Percentiles rank a stretch among this genome's conserved stretches.
These are phyloP conservation scores for Zaprionus lachaisei DNA, from an alignment of 1,140 invertebrate genomes.

Conservation along the genomic window DNA sequence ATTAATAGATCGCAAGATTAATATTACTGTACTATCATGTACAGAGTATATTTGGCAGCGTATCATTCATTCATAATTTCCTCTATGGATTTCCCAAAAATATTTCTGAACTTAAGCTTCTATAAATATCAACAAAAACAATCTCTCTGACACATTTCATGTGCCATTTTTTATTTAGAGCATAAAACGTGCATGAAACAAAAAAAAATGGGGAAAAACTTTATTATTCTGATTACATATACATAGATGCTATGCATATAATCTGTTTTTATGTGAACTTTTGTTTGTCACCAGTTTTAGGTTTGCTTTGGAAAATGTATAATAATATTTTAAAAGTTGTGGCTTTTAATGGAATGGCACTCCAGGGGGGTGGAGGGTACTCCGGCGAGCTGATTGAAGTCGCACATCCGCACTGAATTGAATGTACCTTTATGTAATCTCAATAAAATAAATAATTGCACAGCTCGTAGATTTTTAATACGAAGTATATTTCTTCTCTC, in stretches of 20 bases:
- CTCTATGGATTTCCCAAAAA: background rate
- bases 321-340: constrained; percentile 47
- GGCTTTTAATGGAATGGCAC: background rate
- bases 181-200: constrained; percentile 6
- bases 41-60: too few relatives aligned
- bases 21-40: background rate
- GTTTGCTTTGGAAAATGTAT: constrained; percentile 30
- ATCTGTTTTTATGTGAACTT: constrained; percentile 31
- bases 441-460: constrained; percentile 36
- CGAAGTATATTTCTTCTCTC: background rate
- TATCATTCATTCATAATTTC: background rate
- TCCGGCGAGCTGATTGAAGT: constrained; percentile 37
- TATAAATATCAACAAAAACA: constrained; percentile 5
- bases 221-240: constrained; percentile 27
- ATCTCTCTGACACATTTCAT: constrained; percentile 26
- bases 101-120: background rate
- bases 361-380: background rate
- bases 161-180: constrained; percentile 25
- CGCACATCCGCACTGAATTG: constrained; percentile 44
- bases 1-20: background rate
- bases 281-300: constrained; percentile 57
- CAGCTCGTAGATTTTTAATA: constrained; percentile 27
- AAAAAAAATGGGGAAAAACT: constrained; percentile 26
- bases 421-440: constrained; percentile 38
- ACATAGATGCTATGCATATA: constrained; percentile 15